These are phyloP conservation scores for Aspidoscelis tigris DNA, from an alignment of 2,113 vertebrate species.

Conservation along the genomic window DNA sequence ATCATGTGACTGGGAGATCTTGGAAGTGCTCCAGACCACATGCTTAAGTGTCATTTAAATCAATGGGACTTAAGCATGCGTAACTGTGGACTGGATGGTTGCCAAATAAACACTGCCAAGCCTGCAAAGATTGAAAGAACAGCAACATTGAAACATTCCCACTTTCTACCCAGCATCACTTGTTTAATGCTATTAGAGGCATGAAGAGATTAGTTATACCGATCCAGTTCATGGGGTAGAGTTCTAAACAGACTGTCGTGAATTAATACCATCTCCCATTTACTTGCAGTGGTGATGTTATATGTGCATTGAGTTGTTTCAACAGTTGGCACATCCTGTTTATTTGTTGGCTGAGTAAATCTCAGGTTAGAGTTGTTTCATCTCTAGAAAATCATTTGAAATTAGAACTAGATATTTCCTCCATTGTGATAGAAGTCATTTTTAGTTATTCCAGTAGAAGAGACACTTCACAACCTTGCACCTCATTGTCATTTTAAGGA, in stretches of 20 bases:
- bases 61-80: slow-evolving; percentile 24
- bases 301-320: neutral
- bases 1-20: neutral
- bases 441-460: neutral
- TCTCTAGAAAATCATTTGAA: slow-evolving; percentile 2
- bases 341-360: slow-evolving; percentile 4
- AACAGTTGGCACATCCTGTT: neutral
- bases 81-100: slow-evolving; percentile 8
- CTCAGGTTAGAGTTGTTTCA: slow-evolving; percentile 3
- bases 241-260: neutral
- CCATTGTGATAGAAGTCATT: neutral
- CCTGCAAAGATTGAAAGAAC: neutral
- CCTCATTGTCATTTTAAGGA: neutral
- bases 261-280: neutral
- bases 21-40: slow-evolving; percentile 28
- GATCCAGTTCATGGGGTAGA: neutral
- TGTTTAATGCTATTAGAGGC: neutral
- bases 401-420: neutral
- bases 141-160: neutral
- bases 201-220: neutral
- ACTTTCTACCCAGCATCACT: neutral
- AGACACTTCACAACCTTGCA: neutral
- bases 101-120: slow-evolving; percentile 9
- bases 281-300: neutral
- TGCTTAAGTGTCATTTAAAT: slow-evolving; percentile 29